These are phyloP conservation scores for Phenganax subtilis DNA, from an alignment of 92 coral and sea anemone species.

Conservation along the genomic window DNA sequence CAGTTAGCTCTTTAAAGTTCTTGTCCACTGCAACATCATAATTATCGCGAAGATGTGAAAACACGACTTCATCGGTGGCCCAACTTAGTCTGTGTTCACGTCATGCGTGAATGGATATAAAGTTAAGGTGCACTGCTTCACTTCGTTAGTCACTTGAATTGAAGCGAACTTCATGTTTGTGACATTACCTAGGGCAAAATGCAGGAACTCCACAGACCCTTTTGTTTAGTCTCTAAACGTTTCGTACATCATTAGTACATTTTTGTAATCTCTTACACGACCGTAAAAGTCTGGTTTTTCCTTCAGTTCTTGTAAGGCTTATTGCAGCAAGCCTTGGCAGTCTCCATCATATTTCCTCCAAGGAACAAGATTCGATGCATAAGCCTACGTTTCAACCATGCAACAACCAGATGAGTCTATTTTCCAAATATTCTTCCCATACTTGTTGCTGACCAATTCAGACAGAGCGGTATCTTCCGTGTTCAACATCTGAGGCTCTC, in stretches of 20 bases:
- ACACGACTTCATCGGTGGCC: too few species aligned
- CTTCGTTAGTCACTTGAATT: background rate
- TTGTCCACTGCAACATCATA: too few species aligned
- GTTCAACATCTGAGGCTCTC: background rate
- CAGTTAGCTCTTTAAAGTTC: background rate
- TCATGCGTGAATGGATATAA: background rate
- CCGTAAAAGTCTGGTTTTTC: too few species aligned
- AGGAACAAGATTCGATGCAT: background rate
- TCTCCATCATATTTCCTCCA: too few species aligned
- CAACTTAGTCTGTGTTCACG: too few species aligned
- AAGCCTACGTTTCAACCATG: background rate
- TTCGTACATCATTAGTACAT: too few species aligned
- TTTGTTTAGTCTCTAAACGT: too few species aligned
- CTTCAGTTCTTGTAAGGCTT: too few species aligned
- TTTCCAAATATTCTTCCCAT: constrained; percentile 9
- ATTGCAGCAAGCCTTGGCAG: too few species aligned
- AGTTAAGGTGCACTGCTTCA: background rate
- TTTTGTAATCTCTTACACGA: too few species aligned
- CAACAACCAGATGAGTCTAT: background rate
- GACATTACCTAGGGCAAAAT: background rate
- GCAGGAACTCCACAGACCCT: too few species aligned
- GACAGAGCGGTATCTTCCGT: constrained; percentile 19
- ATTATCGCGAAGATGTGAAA: too few species aligned
- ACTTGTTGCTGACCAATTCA: constrained; percentile 9
- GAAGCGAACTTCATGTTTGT: background rate